phyloP scores from a whole-genome alignment of 2,888 invertebrate genomes.

The Aphelenchoides bicaudatus region DNA sequence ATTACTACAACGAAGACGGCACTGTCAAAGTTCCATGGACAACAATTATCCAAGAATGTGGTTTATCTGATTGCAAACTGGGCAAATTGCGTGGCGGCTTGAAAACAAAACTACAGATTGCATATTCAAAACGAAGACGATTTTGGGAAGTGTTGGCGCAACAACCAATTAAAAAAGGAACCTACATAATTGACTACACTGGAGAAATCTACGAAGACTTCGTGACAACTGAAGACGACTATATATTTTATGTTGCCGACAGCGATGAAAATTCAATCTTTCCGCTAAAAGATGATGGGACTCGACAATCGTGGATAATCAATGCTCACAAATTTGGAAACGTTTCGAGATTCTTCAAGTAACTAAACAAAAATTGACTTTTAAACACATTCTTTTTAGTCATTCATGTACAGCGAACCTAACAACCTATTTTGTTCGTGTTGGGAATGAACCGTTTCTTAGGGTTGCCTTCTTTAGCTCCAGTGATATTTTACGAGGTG shows the following conservation, averaged over 20 bases:
- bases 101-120: not conserved
- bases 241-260: not conserved
- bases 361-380: no score
- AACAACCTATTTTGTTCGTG: not conserved
- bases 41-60: not conserved
- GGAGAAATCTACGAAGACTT: not conserved
- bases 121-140: no score
- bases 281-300: not conserved
- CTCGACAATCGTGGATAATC: not conserved
- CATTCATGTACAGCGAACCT: conserved; percentile 1
- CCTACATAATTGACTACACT: not conserved
- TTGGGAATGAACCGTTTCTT: not conserved
- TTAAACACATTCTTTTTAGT: no score
- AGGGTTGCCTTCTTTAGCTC: not conserved
- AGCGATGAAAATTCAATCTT: not conserved
- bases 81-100: not conserved
- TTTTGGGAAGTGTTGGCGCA: not conserved
- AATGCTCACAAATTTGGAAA: not conserved
- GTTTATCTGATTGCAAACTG: not conserved
- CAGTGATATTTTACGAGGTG: not conserved
- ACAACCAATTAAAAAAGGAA: not conserved
- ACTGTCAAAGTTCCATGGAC: not conserved
- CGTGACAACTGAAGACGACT: not conserved
- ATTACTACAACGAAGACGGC: not conserved
- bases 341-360: conserved; percentile 6